A percentile compares a stretch with the other conserved stretches of the same genome.
Evolutionary conservation across 2,797 vertebrate genomes (phyloP).

Genomic region (Triplophysa yarkandensis): DNA sequence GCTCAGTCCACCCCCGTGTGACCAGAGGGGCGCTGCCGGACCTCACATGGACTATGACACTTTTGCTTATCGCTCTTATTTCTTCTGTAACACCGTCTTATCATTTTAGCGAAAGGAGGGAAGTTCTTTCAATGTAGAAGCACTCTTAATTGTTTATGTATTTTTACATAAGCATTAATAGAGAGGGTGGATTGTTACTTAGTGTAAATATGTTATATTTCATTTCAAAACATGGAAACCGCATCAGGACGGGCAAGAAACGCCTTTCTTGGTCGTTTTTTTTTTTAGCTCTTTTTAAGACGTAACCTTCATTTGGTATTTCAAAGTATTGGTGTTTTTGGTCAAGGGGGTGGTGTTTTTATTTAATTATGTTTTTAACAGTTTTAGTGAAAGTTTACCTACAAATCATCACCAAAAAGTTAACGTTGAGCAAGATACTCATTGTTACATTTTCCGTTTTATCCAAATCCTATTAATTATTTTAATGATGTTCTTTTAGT

Average conservation of each 20-base stretch:
- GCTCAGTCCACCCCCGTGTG: conserved; percentile 64
- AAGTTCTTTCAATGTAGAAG: conserved; percentile 57
- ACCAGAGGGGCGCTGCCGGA: conserved; percentile 62
- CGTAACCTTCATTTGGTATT: conserved; percentile 58
- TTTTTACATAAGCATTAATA: conserved; percentile 62
- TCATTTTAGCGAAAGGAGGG: conserved; percentile 54
- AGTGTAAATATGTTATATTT: conserved; percentile 68
- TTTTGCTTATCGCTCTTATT: conserved; percentile 45
- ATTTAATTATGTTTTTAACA: conserved; percentile 48
- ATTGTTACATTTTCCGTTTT: neutral
- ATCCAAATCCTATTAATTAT: neutral
- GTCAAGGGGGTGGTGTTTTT: conserved; percentile 60
- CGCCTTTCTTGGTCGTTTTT: conserved; percentile 63
- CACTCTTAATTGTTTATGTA: conserved; percentile 60
- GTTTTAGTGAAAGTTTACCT: conserved; percentile 7
- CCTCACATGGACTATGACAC: conserved; percentile 68
- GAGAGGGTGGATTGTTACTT: conserved; percentile 65
- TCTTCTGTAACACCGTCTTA: conserved; percentile 48
- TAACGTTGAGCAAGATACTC: neutral
- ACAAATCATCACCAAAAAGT: neutral
- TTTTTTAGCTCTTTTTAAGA: conserved; percentile 62
- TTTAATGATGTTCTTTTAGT: neutral
- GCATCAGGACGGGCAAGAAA: conserved; percentile 61
- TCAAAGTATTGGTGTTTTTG: conserved; percentile 58
- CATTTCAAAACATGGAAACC: conserved; percentile 58